These are phyloP conservation scores for Pollachius pollachius DNA, from an alignment of 2,113 vertebrate genomes.

Conservation along the genomic window DNA sequence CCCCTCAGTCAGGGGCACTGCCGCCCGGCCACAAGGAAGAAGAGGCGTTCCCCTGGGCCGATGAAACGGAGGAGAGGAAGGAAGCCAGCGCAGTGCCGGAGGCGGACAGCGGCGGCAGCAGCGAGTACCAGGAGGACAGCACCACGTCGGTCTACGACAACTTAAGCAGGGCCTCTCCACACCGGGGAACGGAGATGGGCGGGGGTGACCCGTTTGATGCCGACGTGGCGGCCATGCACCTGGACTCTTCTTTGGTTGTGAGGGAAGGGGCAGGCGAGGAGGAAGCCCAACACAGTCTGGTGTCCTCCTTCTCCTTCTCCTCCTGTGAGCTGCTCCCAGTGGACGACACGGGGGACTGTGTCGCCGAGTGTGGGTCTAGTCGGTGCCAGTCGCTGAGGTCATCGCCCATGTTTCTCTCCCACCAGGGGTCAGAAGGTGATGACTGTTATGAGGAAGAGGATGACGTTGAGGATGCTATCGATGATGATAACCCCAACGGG, in stretches of 20 bases:
- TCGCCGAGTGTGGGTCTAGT: conserved; percentile 4
- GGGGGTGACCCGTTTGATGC: neutral
- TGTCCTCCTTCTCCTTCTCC: conserved; percentile 60
- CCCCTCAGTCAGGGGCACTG: conserved; percentile 28
- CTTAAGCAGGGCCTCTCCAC: conserved; percentile 20
- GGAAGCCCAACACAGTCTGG: conserved; percentile 18
- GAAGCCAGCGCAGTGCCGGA: conserved; percentile 10
- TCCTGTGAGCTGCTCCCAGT: conserved; percentile 44
- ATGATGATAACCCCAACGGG: conserved; percentile 5
- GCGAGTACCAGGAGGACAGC: conserved; percentile 59
- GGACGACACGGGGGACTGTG: conserved; percentile 35
- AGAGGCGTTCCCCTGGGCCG: conserved; percentile 51
- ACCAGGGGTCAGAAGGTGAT: conserved; percentile 28
- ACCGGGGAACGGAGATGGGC: conserved; percentile 12
- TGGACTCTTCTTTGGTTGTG: neutral
- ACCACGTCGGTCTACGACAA: conserved; percentile 63
- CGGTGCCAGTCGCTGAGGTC: conserved; percentile 24
- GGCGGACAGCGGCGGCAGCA: conserved; percentile 51
- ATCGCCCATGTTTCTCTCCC: conserved; percentile 24
- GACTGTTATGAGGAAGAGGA: neutral
- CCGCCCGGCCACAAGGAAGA: conserved; percentile 13
- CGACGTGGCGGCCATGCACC: neutral
- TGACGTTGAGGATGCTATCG: conserved; percentile 13
- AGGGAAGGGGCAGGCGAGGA: neutral
- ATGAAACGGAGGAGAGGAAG: conserved; percentile 8